Conservation (phyloP, 2,888 invertebrate genomes). For the Teleiodes luculella region DNA sequence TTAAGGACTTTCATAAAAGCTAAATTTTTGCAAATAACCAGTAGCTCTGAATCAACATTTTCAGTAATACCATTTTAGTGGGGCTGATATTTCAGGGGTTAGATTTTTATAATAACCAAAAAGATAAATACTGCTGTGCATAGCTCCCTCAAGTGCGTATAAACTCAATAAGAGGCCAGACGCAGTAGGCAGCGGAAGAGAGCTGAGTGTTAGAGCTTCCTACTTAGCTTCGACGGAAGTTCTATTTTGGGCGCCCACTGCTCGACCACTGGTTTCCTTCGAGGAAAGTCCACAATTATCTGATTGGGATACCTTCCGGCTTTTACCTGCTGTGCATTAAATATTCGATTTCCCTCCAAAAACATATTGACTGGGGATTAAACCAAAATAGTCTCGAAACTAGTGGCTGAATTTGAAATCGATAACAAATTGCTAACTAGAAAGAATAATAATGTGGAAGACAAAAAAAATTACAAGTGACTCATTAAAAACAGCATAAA, state of each 20-base stretch:
- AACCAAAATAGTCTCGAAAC: too few relatives aligned
- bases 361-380: too few relatives aligned
- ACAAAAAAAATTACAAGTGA: neutral
- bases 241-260: constrained; percentile 77
- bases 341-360: neutral
- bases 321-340: constrained; percentile 11
- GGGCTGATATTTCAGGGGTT: too few relatives aligned
- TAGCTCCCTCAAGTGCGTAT: constrained; percentile 36
- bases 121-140: neutral
- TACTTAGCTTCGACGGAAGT: constrained; percentile 75
- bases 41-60: too few relatives aligned
- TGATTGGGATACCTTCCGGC: constrained; percentile 33
- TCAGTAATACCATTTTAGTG: too few relatives aligned
- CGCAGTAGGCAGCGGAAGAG: constrained; percentile 74
- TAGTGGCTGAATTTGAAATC: neutral
- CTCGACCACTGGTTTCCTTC: constrained; percentile 52
- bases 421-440: neutral
- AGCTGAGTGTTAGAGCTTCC: constrained; percentile 68
- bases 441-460: neutral
- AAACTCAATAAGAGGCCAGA: constrained; percentile 73
- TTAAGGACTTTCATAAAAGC: too few relatives aligned
- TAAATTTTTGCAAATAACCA: too few relatives aligned
- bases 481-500: neutral
- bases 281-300: constrained; percentile 62
- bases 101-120: too few relatives aligned